These are phyloP conservation scores for Frankliniella fusca DNA, from an alignment of 2,888 invertebrate genomes.

Conservation along the genomic window DNA sequence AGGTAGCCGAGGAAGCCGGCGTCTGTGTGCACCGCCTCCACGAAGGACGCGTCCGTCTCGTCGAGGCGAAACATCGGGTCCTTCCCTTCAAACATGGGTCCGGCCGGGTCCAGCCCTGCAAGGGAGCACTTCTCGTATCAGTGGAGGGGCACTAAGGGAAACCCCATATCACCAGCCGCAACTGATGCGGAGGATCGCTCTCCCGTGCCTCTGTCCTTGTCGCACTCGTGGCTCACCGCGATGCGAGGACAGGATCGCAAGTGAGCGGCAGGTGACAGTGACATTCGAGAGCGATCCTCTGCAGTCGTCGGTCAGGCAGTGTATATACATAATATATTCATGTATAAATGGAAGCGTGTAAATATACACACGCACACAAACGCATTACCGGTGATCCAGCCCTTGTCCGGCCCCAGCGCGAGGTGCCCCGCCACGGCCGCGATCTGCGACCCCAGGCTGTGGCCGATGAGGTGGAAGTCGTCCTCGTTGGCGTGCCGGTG, in stretches of 20 bases:
- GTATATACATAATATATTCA: too few relatives aligned
- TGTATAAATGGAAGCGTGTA: too few relatives aligned
- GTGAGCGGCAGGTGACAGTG: too few relatives aligned
- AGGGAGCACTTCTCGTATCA: too few relatives aligned
- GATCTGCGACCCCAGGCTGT: conserved; percentile 9
- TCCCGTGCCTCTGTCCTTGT: too few relatives aligned
- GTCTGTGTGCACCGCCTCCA: conserved; percentile 18
- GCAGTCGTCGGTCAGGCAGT: too few relatives aligned
- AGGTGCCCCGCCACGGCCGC: conserved; percentile 5
- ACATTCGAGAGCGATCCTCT: too few relatives aligned
- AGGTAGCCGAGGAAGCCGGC: not conserved
- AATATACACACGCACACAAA: too few relatives aligned
- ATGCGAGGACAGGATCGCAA: too few relatives aligned
- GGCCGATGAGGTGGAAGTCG: conserved; percentile 1
- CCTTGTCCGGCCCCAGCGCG: conserved; percentile 10
- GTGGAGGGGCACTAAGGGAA: too few relatives aligned
- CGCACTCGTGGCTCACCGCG: not conserved
- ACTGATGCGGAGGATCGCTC: too few relatives aligned
- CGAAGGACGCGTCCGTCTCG: not conserved
- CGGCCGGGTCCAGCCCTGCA: conserved; percentile 5
- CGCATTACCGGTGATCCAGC: not conserved
- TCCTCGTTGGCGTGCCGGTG: not conserved
- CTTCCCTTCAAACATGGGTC: conserved; percentile 6
- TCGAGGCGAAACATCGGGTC: not conserved
- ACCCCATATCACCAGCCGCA: too few relatives aligned